Base-by-base conservation (phyloP, 2,113 vertebrate species). In the Oreotrochilus melanogaster region DNA sequence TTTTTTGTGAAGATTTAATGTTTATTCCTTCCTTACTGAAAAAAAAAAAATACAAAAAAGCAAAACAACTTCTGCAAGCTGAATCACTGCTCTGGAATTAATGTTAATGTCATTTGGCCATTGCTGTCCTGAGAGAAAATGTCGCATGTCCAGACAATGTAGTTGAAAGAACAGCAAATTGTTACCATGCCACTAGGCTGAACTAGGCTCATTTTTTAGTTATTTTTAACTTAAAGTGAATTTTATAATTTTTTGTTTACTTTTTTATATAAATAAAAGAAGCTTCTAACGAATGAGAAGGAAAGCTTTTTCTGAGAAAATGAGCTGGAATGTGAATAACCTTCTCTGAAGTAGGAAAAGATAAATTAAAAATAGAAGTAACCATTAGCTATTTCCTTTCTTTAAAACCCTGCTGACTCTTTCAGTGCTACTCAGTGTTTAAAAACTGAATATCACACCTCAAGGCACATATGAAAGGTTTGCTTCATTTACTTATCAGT, bases 81-180 rank as follows among this genome's bases (percentile, higher is more conserved):
- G 98, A 97, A 90, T 98, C 98, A 97, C 60, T 62, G 48, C 79
- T 95, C 79, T 93, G 97, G 97, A 97, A 97, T 97, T 96, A 91
- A 60, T 65, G 65, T 80, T 84, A 93, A 92, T 94, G 97, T 95
- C 93, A 78, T 86, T 95, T 86, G 76, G 95, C 89, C 92, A 25
- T 97, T 31, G 16, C 85, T 94, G 45, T 85, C 89, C 91, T 94
- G 53, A 90, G 93, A 97, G 89, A 97, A 97, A 61, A 91, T 89
- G 91, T 92, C 60, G 6, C 73, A 33, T 82, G 91, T 96, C 96
- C 96, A 93, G 89, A 95, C 88, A 84, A 51, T 60, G 39, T 69
- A 96, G 45, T 79, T 96, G 92, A 95, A 97, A 93, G 91, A 95
- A 50, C 75, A 96, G 65, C 93, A 95, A 79, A 80, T 94, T 96